phyloP scores from a whole-genome alignment of 2,113 vertebrate species.

The Megatriorchis doriae region DNA sequence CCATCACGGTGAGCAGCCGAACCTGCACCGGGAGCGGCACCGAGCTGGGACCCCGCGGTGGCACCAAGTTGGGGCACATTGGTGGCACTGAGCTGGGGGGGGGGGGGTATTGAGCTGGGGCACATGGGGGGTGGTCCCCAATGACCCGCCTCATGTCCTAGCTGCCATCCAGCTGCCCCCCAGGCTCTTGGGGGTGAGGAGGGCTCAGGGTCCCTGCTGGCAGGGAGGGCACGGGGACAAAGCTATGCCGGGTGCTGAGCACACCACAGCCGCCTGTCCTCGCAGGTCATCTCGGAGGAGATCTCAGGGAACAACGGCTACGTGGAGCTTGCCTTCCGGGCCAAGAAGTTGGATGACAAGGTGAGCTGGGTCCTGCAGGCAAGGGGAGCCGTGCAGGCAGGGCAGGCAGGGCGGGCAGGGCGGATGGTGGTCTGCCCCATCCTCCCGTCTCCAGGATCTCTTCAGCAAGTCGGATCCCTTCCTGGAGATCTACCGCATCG shows the following conservation, averaged over 20 bases:
- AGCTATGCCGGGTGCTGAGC: accelerated
- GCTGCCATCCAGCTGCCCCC: neutral
- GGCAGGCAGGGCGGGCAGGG: accelerated
- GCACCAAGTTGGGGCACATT: no score
- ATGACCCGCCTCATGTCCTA: neutral
- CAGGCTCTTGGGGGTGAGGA: accelerated
- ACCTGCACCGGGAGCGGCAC: no score
- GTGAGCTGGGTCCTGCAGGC: neutral
- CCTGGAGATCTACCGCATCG: slow-evolving; percentile 89
- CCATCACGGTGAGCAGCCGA: slow-evolving; percentile 81
- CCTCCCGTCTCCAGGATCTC: slow-evolving; percentile 78
- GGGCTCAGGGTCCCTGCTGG: neutral
- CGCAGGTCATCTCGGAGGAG: slow-evolving; percentile 89
- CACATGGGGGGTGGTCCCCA: no score
- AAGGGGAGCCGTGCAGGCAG: neutral
- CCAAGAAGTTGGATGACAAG: slow-evolving; percentile 93
- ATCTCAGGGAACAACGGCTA: slow-evolving; percentile 94
- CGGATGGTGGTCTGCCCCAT: neutral
- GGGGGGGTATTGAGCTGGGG: neutral
- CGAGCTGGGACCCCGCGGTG: no score
- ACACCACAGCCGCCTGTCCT: accelerated
- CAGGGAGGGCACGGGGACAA: neutral
- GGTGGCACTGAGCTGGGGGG: neutral
- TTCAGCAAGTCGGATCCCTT: slow-evolving; percentile 97
- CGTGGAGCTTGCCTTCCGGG: slow-evolving; percentile 87